Evolutionary conservation across 2,113 vertebrate species (phyloP).

Genomic region (Quiscalus mexicanus): DNA sequence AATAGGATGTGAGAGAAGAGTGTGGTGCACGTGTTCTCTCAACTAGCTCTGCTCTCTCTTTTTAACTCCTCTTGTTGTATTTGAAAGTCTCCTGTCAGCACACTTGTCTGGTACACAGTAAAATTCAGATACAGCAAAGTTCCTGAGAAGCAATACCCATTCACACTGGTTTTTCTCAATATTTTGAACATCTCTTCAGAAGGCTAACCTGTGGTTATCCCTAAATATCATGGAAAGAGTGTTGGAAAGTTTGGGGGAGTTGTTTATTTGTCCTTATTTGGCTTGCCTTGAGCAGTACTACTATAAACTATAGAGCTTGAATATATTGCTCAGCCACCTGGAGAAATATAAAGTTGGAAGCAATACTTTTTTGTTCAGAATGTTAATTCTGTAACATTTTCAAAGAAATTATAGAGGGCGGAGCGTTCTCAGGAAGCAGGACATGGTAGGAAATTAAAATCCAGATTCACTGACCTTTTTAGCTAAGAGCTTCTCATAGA

Average conservation of each 20-base stretch:
- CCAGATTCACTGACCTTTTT: neutral
- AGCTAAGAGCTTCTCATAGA: neutral
- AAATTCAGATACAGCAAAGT: neutral
- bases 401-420: neutral
- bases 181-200: neutral
- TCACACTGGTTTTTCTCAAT: neutral
- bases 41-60: fast-evolving
- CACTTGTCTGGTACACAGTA: neutral
- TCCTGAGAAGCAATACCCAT: neutral
- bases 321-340: neutral
- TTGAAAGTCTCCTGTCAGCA: neutral
- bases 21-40: fast-evolving
- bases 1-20: neutral
- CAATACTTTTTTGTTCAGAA: neutral
- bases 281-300: neutral
- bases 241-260: neutral
- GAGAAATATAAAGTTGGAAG: neutral
- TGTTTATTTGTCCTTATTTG: neutral
- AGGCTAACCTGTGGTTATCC: neutral
- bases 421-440: neutral
- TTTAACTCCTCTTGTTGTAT: too few species aligned
- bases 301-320: neutral
- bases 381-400: neutral
- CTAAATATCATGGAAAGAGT: neutral
- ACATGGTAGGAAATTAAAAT: conserved; percentile 27